These are phyloP conservation scores for Diploptera punctata DNA, from an alignment of 2,888 invertebrate species.

Conservation along the genomic window DNA sequence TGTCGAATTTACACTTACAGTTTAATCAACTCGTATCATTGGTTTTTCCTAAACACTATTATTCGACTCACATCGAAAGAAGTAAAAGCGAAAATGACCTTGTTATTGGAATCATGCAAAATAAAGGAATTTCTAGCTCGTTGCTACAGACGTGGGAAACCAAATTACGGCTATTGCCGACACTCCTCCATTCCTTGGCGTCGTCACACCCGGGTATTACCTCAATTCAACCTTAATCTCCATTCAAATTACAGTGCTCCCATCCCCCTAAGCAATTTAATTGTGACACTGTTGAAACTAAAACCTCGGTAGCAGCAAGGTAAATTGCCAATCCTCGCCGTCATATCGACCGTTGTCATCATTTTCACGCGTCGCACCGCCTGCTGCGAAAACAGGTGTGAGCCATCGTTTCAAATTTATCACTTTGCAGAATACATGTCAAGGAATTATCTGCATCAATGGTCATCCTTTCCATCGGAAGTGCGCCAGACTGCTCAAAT, in stretches of 20 bases:
- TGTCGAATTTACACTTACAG: too few species aligned
- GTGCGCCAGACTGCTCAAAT: too few species aligned
- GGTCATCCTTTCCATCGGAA: too few species aligned
- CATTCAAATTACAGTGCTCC: neutral
- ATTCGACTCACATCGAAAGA: too few species aligned
- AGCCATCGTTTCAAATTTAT: neutral
- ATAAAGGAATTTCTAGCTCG: neutral
- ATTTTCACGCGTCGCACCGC: neutral
- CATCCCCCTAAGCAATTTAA: neutral
- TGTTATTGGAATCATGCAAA: too few species aligned
- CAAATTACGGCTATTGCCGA: neutral
- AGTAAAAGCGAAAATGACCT: too few species aligned
- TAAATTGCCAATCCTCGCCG: constrained; percentile 4
- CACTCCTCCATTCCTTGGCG: neutral
- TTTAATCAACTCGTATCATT: too few species aligned
- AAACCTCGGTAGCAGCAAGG: neutral
- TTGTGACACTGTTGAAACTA: neutral
- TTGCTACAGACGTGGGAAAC: neutral
- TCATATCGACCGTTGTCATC: neutral
- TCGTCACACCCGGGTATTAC: neutral
- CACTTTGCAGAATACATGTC: too few species aligned
- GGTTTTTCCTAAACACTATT: too few species aligned
- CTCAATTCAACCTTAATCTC: constrained; percentile 4
- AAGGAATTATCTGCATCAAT: too few species aligned
- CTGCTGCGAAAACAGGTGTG: neutral